Percentiles rank a stretch among this genome's conserved stretches.
Conservation (phyloP, 2,113 vertebrate genomes). For the Lepus europaeus region DNA sequence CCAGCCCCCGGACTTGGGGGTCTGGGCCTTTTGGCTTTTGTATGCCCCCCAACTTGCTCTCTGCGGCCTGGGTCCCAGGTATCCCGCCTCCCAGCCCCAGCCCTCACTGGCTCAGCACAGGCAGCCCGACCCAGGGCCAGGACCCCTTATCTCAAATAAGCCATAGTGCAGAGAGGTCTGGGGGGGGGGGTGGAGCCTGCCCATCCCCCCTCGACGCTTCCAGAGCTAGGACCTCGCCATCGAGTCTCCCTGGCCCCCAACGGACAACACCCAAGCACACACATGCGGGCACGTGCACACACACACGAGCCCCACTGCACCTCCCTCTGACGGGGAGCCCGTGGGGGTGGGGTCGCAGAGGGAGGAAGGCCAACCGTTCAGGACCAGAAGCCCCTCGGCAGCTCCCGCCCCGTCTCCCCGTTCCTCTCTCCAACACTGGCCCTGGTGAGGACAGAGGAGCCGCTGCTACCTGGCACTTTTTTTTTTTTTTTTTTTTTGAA, state of each 20-base stretch:
- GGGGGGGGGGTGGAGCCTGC: background rate
- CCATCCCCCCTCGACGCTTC: background rate
- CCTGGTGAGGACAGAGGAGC: slow-evolving; percentile 37
- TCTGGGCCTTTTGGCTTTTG: background rate
- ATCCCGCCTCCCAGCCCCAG: background rate
- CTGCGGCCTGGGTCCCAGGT: background rate
- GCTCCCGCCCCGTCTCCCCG: background rate
- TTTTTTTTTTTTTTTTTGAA: slow-evolving; percentile 75
- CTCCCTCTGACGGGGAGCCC: background rate
- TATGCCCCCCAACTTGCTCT: background rate
- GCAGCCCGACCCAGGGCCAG: slow-evolving; percentile 33
- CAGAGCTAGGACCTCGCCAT: background rate
- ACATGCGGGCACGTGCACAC: background rate
- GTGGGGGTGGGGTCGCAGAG: background rate
- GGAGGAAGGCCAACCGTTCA: background rate
- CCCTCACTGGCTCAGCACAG: background rate
- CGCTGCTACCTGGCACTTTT: slow-evolving; percentile 41
- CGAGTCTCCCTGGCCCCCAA: background rate
- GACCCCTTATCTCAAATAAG: slow-evolving; percentile 73
- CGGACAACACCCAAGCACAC: rapidly evolving
- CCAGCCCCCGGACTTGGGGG: background rate
- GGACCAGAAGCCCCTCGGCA: background rate
- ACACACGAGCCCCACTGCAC: rapidly evolving
- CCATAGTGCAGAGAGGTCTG: slow-evolving; percentile 71
- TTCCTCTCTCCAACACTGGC: background rate